Evolutionary conservation across 2,888 invertebrate genomes (phyloP).

Genomic region (Anarsia innoxiella): DNA sequence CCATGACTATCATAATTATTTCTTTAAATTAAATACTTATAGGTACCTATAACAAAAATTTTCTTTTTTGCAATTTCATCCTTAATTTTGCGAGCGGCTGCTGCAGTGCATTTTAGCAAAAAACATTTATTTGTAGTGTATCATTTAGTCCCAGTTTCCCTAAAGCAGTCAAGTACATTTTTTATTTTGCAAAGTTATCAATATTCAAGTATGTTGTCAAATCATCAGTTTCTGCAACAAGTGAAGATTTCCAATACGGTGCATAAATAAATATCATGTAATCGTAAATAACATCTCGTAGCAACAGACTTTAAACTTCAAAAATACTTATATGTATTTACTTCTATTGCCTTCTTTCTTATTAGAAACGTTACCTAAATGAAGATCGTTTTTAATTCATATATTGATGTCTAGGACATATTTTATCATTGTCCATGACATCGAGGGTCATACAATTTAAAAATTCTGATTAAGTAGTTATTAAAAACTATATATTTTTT

Average conservation of each 20-base stretch:
- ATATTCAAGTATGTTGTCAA: constrained; percentile 16
- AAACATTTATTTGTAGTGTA: background rate
- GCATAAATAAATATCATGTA: too few species aligned
- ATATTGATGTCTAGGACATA: constrained; percentile 27
- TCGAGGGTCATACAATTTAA: constrained; percentile 37
- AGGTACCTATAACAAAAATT: too few species aligned
- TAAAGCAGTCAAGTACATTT: background rate
- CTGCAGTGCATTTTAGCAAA: background rate
- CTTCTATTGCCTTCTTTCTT: too few species aligned
- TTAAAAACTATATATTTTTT: too few species aligned
- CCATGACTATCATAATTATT: too few species aligned
- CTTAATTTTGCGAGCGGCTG: too few species aligned
- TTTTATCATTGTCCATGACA: constrained; percentile 55
- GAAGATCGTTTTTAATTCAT: constrained; percentile 14
- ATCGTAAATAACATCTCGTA: background rate
- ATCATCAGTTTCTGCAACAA: constrained; percentile 18
- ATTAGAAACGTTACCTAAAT: too few species aligned
- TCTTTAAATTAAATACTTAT: too few species aligned
- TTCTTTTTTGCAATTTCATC: too few species aligned
- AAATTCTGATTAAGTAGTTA: constrained; percentile 45
- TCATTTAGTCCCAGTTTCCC: background rate
- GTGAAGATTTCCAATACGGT: background rate
- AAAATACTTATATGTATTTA: background rate
- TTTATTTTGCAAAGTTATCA: constrained; percentile 9
- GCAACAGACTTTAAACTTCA: background rate